Base-by-base conservation (phyloP, 1,140 invertebrate genomes). In the Lordiphosa stackelbergi region DNA sequence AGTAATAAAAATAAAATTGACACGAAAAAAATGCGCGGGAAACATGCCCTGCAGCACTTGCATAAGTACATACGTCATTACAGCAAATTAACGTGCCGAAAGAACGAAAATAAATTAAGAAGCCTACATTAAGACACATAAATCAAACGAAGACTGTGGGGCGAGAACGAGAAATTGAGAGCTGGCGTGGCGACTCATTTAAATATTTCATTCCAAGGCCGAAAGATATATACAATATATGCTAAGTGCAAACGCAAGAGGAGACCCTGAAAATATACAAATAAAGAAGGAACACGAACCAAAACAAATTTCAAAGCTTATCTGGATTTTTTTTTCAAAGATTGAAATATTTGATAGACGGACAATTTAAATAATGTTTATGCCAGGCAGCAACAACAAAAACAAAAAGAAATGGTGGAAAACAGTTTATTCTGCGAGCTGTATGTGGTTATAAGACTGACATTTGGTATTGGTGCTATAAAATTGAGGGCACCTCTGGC, bases 41-140 rank as follows among this genome's bases (percentile, higher is more conserved):
- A 31, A 13, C 31, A 13, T 46, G 24, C 28, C 22, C n/a, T 31
- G 8, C 28, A 31, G 28, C 28, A 72, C 55, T 60, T 66, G 48
- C 56, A 66, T 52, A 24, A 5, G 5, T 24, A 31, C 28, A 31
- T 31, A 52, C 54, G 59, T 58, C 58, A 59, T 62, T 63, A 56
- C 49, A 35, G 46, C 56, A 71, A 74, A 74, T 74, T 64, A 73
- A 69, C 71, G 68, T 53, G 48, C 49, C 40, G 53, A 49, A 66
- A 52, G 28, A 35, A 38, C 9, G 59, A 58, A 78, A 63, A 75
- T 75, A 78, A 54, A 69, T 68, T 68, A 78, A 64, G 69, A 66
- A 66, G 31, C 28, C 55, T 52, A 55, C 62, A 77, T 73, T 68
- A 73, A 53, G 57, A 57, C 41, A 45, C 53, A 74, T 74, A 74